Evolutionary conservation across 2,113 vertebrate species (phyloP), one percentile per base, ranked within the genome.

Genomic region (Crocuta crocuta): DNA sequence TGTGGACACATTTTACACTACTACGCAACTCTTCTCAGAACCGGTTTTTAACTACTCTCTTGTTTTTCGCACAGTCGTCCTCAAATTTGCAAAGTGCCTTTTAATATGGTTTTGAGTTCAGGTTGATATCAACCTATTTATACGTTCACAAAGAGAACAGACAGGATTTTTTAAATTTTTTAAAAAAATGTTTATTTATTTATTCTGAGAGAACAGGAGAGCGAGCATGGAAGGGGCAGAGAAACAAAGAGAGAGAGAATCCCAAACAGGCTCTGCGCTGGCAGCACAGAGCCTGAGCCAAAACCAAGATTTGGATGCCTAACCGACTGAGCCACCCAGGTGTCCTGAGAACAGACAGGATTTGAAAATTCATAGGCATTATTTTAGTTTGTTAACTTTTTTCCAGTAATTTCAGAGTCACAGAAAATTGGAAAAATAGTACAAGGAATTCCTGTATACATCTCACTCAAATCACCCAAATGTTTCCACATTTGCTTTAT

Each of bases 351-450:
- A 61, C 21, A 23, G 58, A 61, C 9, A 23, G 58, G 58, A 61
- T 61, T 61, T 28, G 12, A 4, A 55, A 83, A 70, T 63, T 65
- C 28, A 65, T 33, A 53, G 45, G 6, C 50, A 88, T 88, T 86
- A 74, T 90, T 80, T 88, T 61, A 83, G 28, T 70, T 82, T 68
- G 68, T 58, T 70, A 70, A 53, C 48, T 87, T 80, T 76, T 68
- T 84, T 84, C 55, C n/a, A 90, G 26, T 90, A 73, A 85, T 82
- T 95, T 92, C 53, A 76, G 50, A 71, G 50, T 89, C 11, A 70
- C 16, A 63, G 66, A 84, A 92, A 92, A 92, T 74, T 73, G 19
- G 35, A 68, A 80, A 89, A 80, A 93, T 43, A 66, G 31, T 74
- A 79, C 31, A 65, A 91, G 91, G 5, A 48, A 91, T 70, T 45